Percentiles rank a stretch among this genome's conserved stretches.
Evolutionary conservation across 2,113 vertebrate species (phyloP).

Genomic region (Ictalurus furcatus): DNA sequence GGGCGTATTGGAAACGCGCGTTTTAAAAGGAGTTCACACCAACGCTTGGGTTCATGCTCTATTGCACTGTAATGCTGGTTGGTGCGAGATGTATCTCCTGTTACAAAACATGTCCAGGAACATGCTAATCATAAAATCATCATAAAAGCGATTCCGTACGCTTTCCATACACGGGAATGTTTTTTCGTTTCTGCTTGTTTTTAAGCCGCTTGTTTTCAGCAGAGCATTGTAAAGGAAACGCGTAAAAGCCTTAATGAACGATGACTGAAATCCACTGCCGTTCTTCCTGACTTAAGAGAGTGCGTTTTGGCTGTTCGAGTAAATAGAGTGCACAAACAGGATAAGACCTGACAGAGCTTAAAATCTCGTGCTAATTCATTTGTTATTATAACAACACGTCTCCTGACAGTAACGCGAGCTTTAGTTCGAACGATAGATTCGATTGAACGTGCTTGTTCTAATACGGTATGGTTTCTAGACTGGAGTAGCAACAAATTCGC

Average conservation of each 20-base stretch:
- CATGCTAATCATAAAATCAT: background rate
- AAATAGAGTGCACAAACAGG: slow-evolving; percentile 1
- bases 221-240: background rate
- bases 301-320: background rate
- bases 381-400: background rate
- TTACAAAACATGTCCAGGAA: background rate
- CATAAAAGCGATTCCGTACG: background rate
- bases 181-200: background rate
- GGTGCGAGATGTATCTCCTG: background rate
- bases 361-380: background rate
- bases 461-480: background rate
- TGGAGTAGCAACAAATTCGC: background rate
- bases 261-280: background rate
- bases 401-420: background rate
- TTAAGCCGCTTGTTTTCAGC: background rate
- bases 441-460: no score
- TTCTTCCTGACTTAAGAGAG: slow-evolving; percentile 4
- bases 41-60: slow-evolving; percentile 57
- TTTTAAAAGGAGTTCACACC: slow-evolving; percentile 61
- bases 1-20: slow-evolving; percentile 49
- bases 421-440: background rate
- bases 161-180: background rate
- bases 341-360: background rate
- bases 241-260: background rate
- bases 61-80: slow-evolving; percentile 28